Base-by-base conservation (phyloP, 2,888 invertebrate genomes). In the Microdon myrmicae region DNA sequence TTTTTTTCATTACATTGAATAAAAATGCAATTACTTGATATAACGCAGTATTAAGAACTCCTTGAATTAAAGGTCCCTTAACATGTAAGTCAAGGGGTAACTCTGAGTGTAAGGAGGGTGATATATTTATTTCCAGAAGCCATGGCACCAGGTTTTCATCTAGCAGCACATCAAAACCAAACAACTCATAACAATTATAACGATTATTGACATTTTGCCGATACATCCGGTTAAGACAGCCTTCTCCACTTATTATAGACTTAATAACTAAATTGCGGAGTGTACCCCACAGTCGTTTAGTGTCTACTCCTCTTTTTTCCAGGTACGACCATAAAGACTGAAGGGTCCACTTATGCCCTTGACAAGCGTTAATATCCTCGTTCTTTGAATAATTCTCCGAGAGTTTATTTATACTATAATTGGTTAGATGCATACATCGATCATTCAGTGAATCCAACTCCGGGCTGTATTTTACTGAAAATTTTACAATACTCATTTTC, bases 61-160 rank as follows among this genome's bases (percentile, higher is more conserved):
- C 90, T 67, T 87, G 85, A 26, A 98, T 92, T 72, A 99, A 81
- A 0, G 95, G 94, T 0, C 94, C 95, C 77, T 99, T 98, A 34
- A 98, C 94, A 72, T 91, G 90, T 67, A 91, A 84, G 79, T 98
- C 98, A 45, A 98, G 81, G 0, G 92, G 90, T 5, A 93, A 88
- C 17, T 92, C 88, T 43, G 92, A 91, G 82, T 94, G 93, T 43
- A 94, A 78, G n/a, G 92, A 92, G 2, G 94, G 94, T 0, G 93
- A 94, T 71, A 94, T 93, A 78, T 94, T 94, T 28, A 92, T 94
- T 84, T 98, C 97, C 64, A 99, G 83, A 20, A 99, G 82, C 97
- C 97, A 98, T 0, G 97, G 96, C 73, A 94, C 92, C 38, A 96
- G 81, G 69, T 90, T 86, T 72, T 93, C 90, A 77, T 98, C 98